Evolutionary conservation across 1,140 invertebrate genomes (phyloP), one percentile per base, ranked within the genome.

Genomic region (Paracyclopina nana): DNA sequence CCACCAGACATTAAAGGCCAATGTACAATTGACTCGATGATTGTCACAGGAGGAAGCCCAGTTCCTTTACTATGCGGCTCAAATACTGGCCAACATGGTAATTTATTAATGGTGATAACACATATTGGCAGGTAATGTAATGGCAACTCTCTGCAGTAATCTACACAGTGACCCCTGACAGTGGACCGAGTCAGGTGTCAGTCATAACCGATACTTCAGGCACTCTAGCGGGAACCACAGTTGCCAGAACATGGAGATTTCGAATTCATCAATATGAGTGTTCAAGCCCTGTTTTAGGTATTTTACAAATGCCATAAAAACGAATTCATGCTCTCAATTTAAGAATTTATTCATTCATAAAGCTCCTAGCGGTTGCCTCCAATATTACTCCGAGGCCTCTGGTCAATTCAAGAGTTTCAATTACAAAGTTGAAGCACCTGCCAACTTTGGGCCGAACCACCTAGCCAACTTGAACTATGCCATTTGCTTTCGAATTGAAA

Each of bases 361-460:
- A 38, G 34, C 34, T 38, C 34, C 34, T n/a, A 20, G 14, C n/a
- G 34, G 34, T 38, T 38, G 34, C 34, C 34, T 38, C 8, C 34
- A 38, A 8, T 38, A 38, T 20, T 38, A 38, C 20, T 38, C 20
- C n/a, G 20, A n/a, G 9, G 34, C 34, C 4, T 38, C 34, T 3
- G 34, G 34, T 8, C 14, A 16, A 20, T 16, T 38, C 20, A n/a
- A 38, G 34, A 38, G 34, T 20, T 38, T 38, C 34, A 38, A 38
- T 20, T 38, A 38, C 8, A 38, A 38, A 38, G 20, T 20, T 8
- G 34, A 38, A 5, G 34, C 20, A 20, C 14, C n/a, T 16, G 34
- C 34, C 4, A 38, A 38, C 20, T n/a, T n/a, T 16, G 34, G 20
- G 20, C 34, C 34, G n/a, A 38, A 38, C 9, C 34, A 38, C 8